phyloP scores from a whole-genome alignment of 1,140 invertebrate species.

The Thalassaphorura encarpata region DNA sequence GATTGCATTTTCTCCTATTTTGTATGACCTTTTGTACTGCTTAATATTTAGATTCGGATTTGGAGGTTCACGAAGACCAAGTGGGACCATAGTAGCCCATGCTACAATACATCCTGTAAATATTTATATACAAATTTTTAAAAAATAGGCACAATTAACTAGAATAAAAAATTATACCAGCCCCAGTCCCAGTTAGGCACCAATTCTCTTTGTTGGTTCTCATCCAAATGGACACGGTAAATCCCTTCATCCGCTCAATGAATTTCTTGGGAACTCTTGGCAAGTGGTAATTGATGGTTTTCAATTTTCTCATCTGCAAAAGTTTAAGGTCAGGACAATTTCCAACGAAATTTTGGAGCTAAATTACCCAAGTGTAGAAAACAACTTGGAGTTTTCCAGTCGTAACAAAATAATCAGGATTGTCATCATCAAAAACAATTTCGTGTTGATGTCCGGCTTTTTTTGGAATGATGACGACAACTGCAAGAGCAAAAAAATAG shows the following conservation, averaged over 20 bases:
- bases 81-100: conserved; percentile 15
- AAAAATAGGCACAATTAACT: neutral
- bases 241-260: conserved; percentile 11
- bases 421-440: conserved; percentile 11
- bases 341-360: too few relatives aligned
- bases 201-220: conserved; percentile 13
- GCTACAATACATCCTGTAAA: conserved; percentile 16
- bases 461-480: neutral
- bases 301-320: too few relatives aligned
- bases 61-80: conserved; percentile 14
- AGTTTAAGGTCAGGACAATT: too few relatives aligned
- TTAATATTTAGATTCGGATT: conserved; percentile 22
- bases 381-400: conserved; percentile 18
- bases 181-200: conserved; percentile 15
- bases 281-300: too few relatives aligned
- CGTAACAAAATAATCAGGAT: conserved; percentile 19
- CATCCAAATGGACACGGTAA: conserved; percentile 22
- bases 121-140: conserved; percentile 2
- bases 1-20: conserved; percentile 15
- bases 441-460: conserved; percentile 10
- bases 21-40: conserved; percentile 19
- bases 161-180: too few relatives aligned
- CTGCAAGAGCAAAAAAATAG: conserved; percentile 2
- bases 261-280: conserved; percentile 13
- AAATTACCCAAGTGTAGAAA: conserved; percentile 27